Percentiles rank a stretch among this genome's conserved stretches.
phyloP scores from a whole-genome alignment of 1,140 invertebrate species.

The Bathynomus jamesi region DNA sequence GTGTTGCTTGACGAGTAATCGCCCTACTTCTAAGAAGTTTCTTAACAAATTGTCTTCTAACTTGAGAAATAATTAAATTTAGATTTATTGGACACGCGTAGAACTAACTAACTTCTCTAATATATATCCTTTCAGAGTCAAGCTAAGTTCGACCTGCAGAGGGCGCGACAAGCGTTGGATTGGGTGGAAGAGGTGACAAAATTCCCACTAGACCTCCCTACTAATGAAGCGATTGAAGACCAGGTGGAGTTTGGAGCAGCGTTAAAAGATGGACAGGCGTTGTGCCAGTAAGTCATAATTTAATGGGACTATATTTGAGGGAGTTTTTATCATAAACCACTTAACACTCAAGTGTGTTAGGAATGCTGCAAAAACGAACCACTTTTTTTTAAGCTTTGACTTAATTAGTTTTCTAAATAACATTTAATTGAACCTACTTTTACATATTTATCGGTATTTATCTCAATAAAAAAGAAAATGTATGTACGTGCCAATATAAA shows the following conservation, averaged over 20 bases:
- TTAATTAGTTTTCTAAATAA: not conserved
- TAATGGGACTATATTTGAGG: constrained; percentile 36
- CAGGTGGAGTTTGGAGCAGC: constrained; percentile 47
- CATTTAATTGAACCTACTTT: not conserved
- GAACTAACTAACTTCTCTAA: too few relatives aligned
- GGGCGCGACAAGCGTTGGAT: constrained; percentile 46
- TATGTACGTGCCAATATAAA: too few relatives aligned
- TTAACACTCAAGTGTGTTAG: not conserved
- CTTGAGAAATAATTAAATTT: too few relatives aligned
- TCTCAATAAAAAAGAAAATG: not conserved
- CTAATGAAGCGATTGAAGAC: constrained; percentile 43
- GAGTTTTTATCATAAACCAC: not conserved
- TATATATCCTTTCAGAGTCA: constrained; percentile 45
- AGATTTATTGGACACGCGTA: too few relatives aligned
- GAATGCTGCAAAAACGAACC: not conserved
- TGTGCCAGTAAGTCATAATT: too few relatives aligned
- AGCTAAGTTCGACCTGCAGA: constrained; percentile 49
- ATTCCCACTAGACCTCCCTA: constrained; percentile 42
- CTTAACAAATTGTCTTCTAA: too few relatives aligned
- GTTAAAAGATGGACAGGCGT: constrained; percentile 49
- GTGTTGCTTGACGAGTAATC: too few relatives aligned
- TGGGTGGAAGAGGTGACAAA: constrained; percentile 48
- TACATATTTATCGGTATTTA: not conserved
- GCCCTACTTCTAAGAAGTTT: too few relatives aligned
- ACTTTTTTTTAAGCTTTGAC: not conserved